Percentiles rank a stretch among this genome's conserved stretches.
Conservation (phyloP, 1,140 invertebrate species). For the Cyphomyrmex costatus region DNA sequence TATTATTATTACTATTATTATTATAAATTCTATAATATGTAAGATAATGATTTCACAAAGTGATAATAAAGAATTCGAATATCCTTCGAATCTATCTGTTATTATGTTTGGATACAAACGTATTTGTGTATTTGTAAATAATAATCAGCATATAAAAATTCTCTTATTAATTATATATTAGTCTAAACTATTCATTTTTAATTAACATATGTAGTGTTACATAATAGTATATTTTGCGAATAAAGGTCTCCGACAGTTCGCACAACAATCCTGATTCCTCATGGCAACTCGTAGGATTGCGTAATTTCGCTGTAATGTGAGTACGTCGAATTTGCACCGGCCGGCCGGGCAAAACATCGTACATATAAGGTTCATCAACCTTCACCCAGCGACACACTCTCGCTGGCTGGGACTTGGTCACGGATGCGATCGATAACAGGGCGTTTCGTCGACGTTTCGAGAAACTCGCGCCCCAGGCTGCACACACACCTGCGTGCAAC, state of each 20-base stretch:
- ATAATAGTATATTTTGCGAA: neutral
- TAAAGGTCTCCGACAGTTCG: neutral
- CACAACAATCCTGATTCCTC: neutral
- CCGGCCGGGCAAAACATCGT: neutral
- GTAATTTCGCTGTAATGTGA: conserved; percentile 4
- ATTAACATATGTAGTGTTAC: neutral
- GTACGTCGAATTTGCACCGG: neutral
- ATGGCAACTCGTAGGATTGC: conserved; percentile 2
- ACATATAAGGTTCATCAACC: conserved; percentile 47
- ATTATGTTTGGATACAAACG: neutral
- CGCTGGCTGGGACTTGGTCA: conserved; percentile 28
- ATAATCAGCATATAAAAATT: too few species aligned
- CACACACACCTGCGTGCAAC: neutral
- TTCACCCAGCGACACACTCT: conserved; percentile 58
- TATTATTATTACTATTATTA: neutral
- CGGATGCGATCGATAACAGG: conserved; percentile 64
- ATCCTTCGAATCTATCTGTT: neutral
- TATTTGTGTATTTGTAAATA: neutral
- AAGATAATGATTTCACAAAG: neutral
- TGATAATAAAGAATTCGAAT: neutral
- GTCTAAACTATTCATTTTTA: neutral
- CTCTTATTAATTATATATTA: neutral
- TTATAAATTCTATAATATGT: neutral
- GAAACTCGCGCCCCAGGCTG: conserved; percentile 42
- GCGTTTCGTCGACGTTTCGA: conserved; percentile 56